phyloP scores from a whole-genome alignment of 2,797 vertebrate genomes.

The Schizopygopsis malacanthus region DNA sequence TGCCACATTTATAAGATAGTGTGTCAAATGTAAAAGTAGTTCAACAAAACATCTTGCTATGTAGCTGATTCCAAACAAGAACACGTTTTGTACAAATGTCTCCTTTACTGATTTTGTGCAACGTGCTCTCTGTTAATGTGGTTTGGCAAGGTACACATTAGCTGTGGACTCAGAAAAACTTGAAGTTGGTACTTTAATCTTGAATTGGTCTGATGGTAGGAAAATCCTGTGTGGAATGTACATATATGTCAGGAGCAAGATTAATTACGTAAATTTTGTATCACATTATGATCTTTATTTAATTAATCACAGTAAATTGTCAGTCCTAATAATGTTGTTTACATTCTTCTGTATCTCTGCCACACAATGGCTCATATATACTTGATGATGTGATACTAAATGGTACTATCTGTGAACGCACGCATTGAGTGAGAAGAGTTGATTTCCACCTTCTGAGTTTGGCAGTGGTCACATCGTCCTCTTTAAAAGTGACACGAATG shows the following conservation, averaged over 20 bases:
- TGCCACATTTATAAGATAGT: not conserved
- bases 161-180: not conserved
- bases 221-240: not conserved
- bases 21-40: not conserved
- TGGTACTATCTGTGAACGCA: not conserved
- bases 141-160: not conserved
- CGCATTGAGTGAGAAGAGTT: slow-evolving; percentile 31
- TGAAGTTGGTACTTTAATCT: not conserved
- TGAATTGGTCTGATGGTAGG: not conserved
- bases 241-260: not conserved
- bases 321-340: not conserved
- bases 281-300: not conserved
- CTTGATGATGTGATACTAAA: not conserved
- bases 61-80: not conserved
- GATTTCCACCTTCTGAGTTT: slow-evolving; percentile 17
- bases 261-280: not conserved
- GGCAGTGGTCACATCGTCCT: not conserved
- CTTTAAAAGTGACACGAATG: slow-evolving; percentile 34
- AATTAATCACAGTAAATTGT: not conserved
- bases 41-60: slow-evolving; percentile 1
- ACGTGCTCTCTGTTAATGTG: not conserved
- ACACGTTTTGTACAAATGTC: not conserved
- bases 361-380: not conserved
- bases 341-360: not conserved
- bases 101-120: not conserved